Evolutionary conservation across 2,888 invertebrate genomes (phyloP), one percentile per base, ranked within the genome.

Genomic region (Anarsia innoxiella): DNA sequence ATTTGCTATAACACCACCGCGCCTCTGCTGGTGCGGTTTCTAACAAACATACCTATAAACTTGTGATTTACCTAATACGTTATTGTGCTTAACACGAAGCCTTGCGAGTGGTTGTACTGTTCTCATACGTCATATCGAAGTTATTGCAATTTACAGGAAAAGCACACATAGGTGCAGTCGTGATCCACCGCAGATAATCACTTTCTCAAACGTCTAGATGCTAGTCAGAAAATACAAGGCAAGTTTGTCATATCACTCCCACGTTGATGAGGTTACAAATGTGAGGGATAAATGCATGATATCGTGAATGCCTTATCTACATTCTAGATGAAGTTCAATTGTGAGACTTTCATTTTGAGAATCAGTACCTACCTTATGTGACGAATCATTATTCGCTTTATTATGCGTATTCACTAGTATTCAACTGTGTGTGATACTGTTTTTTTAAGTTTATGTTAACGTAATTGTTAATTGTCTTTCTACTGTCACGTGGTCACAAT

Each of bases 191-290:
- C 48, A 54, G 53, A 56, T 51, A 55, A 59, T 59, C 46, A 59
- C 67, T 71, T 68, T 71, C 67, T 59, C 59, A 49, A 54, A 54
- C 52, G 49, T 56, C 58, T 56, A 58, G 56, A 56, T 56, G 43
- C 45, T 42, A 51, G 50, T 50, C 52, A 46, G 45, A 42, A 52
- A 50, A 52, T 53, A 53, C 40, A 33, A 34, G 37, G 25, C 49
- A 42, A 49, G 53, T 59, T 55, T 53, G 58, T 57, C 59, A 59
- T 61, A 56, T 55, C 50, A 54, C 48, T 55, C 54, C 49, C 49
- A 59, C 55, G 41, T 45, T 44, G 46, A 51, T 42, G 41, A 42
- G 32, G 23, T 31, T 36, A 31, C 31, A 32, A 33, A 38, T 44
- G 39, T 44, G 30, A 39, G 29, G 38, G 34, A 28, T 38, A 33